A percentile compares a stretch with the other conserved stretches of the same genome.
These are phyloP conservation scores for Myotis lucifugus DNA, from an alignment of 2,113 vertebrate genomes.

Conservation along the genomic window DNA sequence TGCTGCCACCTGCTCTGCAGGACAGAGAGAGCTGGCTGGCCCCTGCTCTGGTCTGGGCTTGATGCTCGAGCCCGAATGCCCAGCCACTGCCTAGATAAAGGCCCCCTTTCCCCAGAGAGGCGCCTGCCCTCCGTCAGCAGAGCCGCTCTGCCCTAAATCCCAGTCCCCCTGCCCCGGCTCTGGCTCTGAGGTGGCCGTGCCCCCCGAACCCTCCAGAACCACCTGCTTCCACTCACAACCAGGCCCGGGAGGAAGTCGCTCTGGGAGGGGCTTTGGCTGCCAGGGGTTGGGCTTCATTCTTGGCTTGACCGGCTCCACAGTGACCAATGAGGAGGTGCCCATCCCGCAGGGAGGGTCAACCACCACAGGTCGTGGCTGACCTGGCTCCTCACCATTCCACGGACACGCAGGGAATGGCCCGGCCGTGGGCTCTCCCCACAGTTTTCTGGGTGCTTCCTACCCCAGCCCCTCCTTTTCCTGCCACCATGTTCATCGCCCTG, in stretches of 20 bases:
- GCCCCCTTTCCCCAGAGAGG: too few species aligned
- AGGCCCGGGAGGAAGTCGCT: background rate
- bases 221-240: background rate
- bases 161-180: background rate
- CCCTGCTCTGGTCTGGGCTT: background rate
- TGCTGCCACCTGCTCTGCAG: background rate
- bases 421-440: background rate
- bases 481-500: background rate
- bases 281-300: background rate
- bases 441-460: background rate
- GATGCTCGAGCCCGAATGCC: background rate
- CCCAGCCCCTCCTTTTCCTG: background rate
- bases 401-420: rapidly evolving
- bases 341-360: rapidly evolving
- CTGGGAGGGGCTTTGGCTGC: background rate
- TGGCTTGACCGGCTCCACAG: background rate
- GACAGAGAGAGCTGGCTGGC: background rate
- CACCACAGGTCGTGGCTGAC: rapidly evolving
- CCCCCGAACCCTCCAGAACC: background rate
- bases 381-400: background rate
- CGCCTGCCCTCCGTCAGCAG: background rate
- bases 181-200: background rate
- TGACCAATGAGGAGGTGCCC: background rate
- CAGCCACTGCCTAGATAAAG: background rate
- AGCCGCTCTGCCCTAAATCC: background rate